Evolutionary conservation across 2,888 invertebrate species (phyloP).

Genomic region (Dimorphilus gyrociliatus): DNA sequence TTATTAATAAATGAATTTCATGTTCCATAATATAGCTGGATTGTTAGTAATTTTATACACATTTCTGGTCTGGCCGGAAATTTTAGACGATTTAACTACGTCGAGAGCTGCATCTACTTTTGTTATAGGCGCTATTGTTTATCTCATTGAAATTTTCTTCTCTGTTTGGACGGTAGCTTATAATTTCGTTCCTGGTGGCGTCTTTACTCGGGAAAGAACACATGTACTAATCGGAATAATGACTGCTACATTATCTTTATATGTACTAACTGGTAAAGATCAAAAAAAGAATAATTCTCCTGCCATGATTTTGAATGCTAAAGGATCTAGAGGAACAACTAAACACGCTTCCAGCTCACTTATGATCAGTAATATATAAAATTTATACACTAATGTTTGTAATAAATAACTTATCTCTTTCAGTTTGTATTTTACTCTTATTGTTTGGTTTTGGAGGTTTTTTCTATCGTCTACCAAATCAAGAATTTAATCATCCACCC

Average conservation of each 20-base stretch:
- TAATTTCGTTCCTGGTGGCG: slow-evolving; percentile 38
- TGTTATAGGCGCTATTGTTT: slow-evolving; percentile 22
- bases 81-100: slow-evolving; percentile 19
- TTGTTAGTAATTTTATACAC: slow-evolving; percentile 24
- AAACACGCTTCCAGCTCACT: too few species aligned
- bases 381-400: too few species aligned
- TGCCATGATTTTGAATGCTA: neutral
- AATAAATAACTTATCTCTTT: too few species aligned
- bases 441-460: too few species aligned
- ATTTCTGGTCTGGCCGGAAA: slow-evolving; percentile 30
- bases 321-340: too few species aligned
- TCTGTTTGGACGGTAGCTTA: slow-evolving; percentile 38
- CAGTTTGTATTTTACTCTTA: too few species aligned
- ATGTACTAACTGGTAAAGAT: slow-evolving; percentile 17
- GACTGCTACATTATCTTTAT: slow-evolving; percentile 17
- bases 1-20: neutral
- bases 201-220: slow-evolving; percentile 34
- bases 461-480: too few species aligned
- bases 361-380: too few species aligned
- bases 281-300: slow-evolving; percentile 1
- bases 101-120: slow-evolving; percentile 21
- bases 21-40: slow-evolving; percentile 19
- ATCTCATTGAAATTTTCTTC: slow-evolving; percentile 29
- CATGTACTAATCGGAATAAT: slow-evolving; percentile 25
- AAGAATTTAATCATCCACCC: too few species aligned